These are phyloP conservation scores for Anastatus disparis DNA, from an alignment of 1,140 invertebrate genomes.

Conservation along the genomic window DNA sequence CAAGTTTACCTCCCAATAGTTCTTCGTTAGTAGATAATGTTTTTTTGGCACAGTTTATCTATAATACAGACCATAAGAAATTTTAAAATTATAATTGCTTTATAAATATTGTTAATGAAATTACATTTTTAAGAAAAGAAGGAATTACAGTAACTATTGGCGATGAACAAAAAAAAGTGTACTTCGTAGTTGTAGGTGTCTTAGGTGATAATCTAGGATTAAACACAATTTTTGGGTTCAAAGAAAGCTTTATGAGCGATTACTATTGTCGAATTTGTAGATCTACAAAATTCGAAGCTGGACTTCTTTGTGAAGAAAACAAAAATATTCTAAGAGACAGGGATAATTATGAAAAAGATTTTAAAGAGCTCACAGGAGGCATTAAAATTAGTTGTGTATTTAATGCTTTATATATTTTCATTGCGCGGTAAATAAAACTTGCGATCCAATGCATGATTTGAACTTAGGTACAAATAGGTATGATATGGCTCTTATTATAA, in stretches of 20 bases:
- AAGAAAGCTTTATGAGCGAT: background rate
- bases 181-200: background rate
- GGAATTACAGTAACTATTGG: background rate
- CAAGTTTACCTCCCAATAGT: too few species aligned
- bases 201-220: conserved; percentile 11
- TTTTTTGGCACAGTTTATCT: too few species aligned
- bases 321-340: background rate
- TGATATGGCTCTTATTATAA: background rate
- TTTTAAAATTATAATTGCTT: too few species aligned
- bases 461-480: background rate
- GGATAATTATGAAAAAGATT: background rate
- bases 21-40: too few species aligned
- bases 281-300: background rate
- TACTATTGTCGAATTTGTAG: background rate
- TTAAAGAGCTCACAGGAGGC: background rate
- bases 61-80: too few species aligned
- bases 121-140: too few species aligned
- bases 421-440: background rate
- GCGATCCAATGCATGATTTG: background rate
- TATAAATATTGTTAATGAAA: too few species aligned
- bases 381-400: background rate
- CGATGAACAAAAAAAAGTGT: background rate
- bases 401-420: background rate
- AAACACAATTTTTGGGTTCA: conserved; percentile 2
- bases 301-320: background rate